Evolutionary conservation across 2,888 invertebrate genomes (phyloP).

Genomic region (Agonopterix subpropinquella): DNA sequence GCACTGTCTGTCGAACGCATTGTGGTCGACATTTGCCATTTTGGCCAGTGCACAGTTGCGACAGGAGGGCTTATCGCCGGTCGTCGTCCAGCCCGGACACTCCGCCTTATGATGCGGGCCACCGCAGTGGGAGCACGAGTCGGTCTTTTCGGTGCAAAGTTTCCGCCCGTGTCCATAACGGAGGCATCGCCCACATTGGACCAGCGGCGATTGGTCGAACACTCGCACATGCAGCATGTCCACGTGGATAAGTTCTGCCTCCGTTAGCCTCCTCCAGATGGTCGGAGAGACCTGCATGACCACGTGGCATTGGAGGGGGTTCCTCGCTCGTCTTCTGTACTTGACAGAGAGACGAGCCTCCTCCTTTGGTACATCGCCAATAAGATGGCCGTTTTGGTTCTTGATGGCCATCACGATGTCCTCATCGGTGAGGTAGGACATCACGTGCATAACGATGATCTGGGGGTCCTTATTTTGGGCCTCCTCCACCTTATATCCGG

Average conservation of each 20-base stretch:
- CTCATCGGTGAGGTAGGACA: too few species aligned
- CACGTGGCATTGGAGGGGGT: conserved; percentile 6
- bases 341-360: background rate
- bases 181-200: conserved; percentile 3
- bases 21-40: too few species aligned
- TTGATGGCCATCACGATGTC: too few species aligned
- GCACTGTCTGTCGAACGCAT: too few species aligned
- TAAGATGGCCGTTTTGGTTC: too few species aligned
- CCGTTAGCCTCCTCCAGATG: background rate
- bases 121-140: conserved; percentile 5
- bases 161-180: conserved; percentile 3
- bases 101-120: background rate
- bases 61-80: conserved; percentile 1
- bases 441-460: too few species aligned
- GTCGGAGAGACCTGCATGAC: conserved; percentile 8
- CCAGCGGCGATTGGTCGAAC: conserved; percentile 3
- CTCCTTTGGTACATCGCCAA: background rate
- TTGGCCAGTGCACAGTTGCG: conserved; percentile 5
- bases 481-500: too few species aligned
- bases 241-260: background rate
- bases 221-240: background rate
- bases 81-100: background rate
- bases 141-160: background rate
- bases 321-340: conserved; percentile 7
- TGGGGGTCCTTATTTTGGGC: too few species aligned